phyloP scores from a whole-genome alignment of 2,797 vertebrate species.

The Otolemur crassicaudatus region DNA sequence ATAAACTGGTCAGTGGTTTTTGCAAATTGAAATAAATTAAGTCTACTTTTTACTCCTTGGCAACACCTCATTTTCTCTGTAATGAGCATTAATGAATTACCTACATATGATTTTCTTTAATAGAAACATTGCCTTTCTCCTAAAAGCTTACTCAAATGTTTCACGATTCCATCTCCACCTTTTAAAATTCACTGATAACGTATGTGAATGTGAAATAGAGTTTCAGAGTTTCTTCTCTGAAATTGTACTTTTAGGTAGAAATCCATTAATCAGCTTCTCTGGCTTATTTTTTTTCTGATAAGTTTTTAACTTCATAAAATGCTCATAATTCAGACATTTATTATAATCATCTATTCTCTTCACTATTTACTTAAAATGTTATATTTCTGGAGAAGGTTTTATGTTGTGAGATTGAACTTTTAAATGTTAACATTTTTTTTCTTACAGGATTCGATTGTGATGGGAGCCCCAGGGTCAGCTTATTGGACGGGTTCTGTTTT shows the following conservation, averaged over 20 bases:
- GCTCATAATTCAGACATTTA: neutral
- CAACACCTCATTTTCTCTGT: slow-evolving; percentile 27
- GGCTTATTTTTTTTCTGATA: neutral
- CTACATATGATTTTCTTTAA: slow-evolving; percentile 26
- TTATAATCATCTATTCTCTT: neutral
- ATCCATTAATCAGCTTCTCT: neutral
- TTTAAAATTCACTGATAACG: neutral
- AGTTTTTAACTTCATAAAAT: neutral
- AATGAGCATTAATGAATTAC: slow-evolving; percentile 54
- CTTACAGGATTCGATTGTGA: slow-evolving; percentile 95
- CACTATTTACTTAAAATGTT: neutral
- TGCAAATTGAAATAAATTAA: slow-evolving; percentile 65
- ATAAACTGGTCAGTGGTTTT: slow-evolving; percentile 33
- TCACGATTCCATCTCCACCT: neutral
- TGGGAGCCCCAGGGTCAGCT: slow-evolving; percentile 96
- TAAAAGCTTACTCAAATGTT: neutral
- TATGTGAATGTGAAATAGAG: neutral
- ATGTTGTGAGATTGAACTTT: neutral
- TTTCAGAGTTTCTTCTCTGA: slow-evolving; percentile 3
- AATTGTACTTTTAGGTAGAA: neutral
- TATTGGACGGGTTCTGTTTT: slow-evolving; percentile 97
- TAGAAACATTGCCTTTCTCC: neutral
- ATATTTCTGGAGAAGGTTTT: neutral
- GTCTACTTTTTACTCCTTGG: slow-evolving; percentile 24
- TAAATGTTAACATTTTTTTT: slow-evolving; percentile 59